Evolutionary conservation across 2,113 vertebrate genomes (phyloP).

Genomic region (Spea multiplicata): DNA sequence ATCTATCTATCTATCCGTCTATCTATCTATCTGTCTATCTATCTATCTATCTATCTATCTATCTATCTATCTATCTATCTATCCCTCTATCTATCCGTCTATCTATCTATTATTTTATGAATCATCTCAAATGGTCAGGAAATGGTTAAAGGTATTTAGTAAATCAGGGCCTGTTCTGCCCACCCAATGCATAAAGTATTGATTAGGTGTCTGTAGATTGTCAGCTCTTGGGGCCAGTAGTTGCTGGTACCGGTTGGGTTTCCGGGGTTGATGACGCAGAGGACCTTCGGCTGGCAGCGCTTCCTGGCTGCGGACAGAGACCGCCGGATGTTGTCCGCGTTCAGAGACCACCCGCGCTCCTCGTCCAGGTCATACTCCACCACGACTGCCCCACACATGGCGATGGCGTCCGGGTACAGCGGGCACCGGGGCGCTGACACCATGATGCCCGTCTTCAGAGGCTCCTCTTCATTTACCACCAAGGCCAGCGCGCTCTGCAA

Average conservation of each 20-base stretch:
- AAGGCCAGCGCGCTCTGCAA: slow-evolving; percentile 57
- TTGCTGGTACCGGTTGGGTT: slow-evolving; percentile 63
- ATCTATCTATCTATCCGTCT: too few relatives aligned
- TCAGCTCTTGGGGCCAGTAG: neutral
- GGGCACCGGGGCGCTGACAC: slow-evolving; percentile 54
- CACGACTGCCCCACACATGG: slow-evolving; percentile 26
- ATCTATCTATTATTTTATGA: too few relatives aligned
- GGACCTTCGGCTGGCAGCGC: slow-evolving; percentile 58
- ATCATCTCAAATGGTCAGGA: too few relatives aligned
- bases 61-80: too few relatives aligned
- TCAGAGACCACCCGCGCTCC: slow-evolving; percentile 63
- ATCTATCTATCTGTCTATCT: too few relatives aligned
- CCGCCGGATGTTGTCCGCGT: slow-evolving; percentile 58
- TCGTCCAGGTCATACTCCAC: slow-evolving; percentile 65
- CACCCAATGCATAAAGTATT: too few relatives aligned
- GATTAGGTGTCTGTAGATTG: neutral
- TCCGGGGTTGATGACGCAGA: slow-evolving; percentile 72
- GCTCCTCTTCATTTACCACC: slow-evolving; percentile 51
- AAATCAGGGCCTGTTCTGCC: too few relatives aligned
- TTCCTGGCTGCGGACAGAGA: slow-evolving; percentile 54
- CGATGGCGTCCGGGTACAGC: slow-evolving; percentile 28
- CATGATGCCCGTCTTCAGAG: slow-evolving; percentile 58
- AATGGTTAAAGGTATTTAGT: too few relatives aligned
- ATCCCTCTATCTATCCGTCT: too few relatives aligned
- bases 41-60: too few relatives aligned